Evolutionary conservation across 2,888 invertebrate species (phyloP).

Genomic region (Cryptosula pallasiana): DNA sequence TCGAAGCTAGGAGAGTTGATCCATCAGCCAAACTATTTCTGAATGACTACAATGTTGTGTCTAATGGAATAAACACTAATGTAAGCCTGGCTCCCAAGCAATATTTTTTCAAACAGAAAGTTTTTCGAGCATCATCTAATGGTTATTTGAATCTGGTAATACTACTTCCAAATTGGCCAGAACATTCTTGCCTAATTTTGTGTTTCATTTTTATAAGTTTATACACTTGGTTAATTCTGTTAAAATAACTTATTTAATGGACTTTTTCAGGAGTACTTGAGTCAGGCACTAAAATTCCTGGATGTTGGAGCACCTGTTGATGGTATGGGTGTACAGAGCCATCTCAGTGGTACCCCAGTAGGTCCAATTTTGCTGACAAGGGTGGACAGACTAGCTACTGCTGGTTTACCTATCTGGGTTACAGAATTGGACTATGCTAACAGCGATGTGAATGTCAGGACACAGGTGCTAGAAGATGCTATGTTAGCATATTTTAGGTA

Average conservation of each 20-base stretch:
- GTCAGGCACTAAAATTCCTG: conserved; percentile 24
- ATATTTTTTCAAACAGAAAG: no score
- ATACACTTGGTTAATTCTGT: background rate
- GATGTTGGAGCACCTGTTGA: conserved; percentile 25
- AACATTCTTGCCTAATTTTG: no score
- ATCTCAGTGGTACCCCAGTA: conserved; percentile 20
- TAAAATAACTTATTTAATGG: no score
- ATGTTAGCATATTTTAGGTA: background rate
- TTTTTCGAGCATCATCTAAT: no score
- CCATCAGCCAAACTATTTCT: background rate
- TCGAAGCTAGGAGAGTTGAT: background rate
- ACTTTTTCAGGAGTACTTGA: conserved; percentile 25
- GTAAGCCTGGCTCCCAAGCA: no score
- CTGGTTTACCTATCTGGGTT: conserved; percentile 27
- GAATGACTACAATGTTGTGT: background rate
- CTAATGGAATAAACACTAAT: background rate
- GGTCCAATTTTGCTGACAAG: conserved; percentile 24
- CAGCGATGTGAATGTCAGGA: conserved; percentile 22
- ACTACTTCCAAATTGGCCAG: no score
- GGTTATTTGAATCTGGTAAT: no score
- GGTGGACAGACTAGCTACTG: conserved; percentile 25
- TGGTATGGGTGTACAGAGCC: conserved; percentile 28
- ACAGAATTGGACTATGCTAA: conserved; percentile 26
- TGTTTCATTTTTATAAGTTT: no score
- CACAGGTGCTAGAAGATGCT: conserved; percentile 25